These are phyloP conservation scores for Phalloptychus januarius DNA, from an alignment of 2,797 vertebrate genomes.

Conservation along the genomic window DNA sequence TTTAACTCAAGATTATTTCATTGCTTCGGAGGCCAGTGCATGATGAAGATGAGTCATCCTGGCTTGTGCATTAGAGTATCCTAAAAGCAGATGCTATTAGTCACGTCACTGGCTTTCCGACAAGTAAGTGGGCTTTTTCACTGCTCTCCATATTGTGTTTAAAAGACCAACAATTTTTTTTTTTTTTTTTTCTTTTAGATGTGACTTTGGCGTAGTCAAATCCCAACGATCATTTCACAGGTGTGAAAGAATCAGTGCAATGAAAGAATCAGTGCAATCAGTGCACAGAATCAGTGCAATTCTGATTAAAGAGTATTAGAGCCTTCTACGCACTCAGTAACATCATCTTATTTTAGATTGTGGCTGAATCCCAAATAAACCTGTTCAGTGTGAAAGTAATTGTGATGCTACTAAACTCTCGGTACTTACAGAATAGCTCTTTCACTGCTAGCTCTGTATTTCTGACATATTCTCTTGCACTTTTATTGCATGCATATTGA, in stretches of 20 bases:
- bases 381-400: background rate
- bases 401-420: background rate
- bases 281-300: background rate
- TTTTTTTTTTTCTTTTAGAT: background rate
- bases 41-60: constrained; percentile 1
- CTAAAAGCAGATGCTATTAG: constrained; percentile 1
- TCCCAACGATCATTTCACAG: background rate
- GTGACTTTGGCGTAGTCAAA: background rate
- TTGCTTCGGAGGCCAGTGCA: background rate
- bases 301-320: background rate
- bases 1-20: background rate
- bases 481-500: too few relatives aligned
- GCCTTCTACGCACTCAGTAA: background rate
- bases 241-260: too few relatives aligned
- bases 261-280: too few relatives aligned
- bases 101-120: constrained; percentile 1
- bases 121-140: background rate
- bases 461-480: background rate
- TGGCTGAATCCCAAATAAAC: background rate
- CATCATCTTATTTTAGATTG: too few relatives aligned
- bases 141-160: background rate
- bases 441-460: background rate
- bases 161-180: background rate
- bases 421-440: background rate
- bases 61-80: background rate